These are phyloP conservation scores for Achlya flavicornis DNA, from an alignment of 2,888 invertebrate genomes.

Conservation along the genomic window DNA sequence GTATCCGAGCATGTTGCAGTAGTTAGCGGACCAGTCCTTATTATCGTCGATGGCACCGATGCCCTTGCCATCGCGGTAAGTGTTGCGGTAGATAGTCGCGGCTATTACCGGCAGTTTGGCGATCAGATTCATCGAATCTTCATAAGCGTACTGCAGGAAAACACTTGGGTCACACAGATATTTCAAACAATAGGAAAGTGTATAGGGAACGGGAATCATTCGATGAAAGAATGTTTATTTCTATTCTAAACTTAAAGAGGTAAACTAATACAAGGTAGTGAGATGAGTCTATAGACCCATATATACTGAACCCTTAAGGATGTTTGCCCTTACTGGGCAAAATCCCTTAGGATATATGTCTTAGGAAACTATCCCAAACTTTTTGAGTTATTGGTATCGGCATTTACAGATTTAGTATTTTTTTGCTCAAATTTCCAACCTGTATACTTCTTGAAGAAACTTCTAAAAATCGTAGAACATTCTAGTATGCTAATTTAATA, in stretches of 20 bases:
- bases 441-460: background rate
- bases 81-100: constrained; percentile 96
- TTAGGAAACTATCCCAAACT: too few species aligned
- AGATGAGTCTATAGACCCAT: too few species aligned
- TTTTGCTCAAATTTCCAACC: too few species aligned
- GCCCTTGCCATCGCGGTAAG: constrained; percentile 92
- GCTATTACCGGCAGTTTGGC: constrained; percentile 97
- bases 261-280: too few species aligned
- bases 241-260: too few species aligned
- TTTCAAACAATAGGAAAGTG: background rate
- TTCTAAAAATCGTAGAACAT: background rate
- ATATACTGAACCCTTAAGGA: too few species aligned
- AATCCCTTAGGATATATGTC: too few species aligned
- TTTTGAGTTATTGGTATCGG: too few species aligned
- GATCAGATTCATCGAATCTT: constrained; percentile 97
- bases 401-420: too few species aligned
- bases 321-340: too few species aligned
- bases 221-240: too few species aligned
- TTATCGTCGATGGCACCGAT: constrained; percentile 94
- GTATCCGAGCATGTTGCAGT: constrained; percentile 95
- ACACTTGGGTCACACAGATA: background rate
- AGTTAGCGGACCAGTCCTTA: constrained; percentile 97
- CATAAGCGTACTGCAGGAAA: constrained; percentile 87
- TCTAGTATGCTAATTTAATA: background rate
- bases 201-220: too few species aligned